A percentile compares a stretch with the other conserved stretches of the same genome.
Evolutionary conservation across 1,140 invertebrate genomes (phyloP).

Genomic region (Trissolcus basalis): DNA sequence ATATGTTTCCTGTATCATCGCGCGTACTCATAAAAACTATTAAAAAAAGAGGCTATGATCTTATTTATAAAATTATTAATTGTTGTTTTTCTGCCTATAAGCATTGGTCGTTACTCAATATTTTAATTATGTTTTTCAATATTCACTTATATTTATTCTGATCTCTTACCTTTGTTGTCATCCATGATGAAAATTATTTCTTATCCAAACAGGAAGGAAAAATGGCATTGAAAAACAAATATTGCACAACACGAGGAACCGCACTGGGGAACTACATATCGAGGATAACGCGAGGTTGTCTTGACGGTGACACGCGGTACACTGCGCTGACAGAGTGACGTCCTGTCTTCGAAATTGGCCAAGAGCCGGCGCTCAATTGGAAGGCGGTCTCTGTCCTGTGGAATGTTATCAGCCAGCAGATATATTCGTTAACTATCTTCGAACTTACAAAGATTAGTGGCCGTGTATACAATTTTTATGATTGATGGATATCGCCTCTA

Average conservation of each 20-base stretch:
- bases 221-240: no score
- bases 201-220: no score
- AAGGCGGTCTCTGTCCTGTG: conserved; percentile 10
- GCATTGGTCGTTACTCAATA: no score
- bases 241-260: conserved; percentile 14
- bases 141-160: no score
- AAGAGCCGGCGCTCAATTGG: conserved; percentile 27
- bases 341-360: conserved; percentile 31
- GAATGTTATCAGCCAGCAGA: conserved; percentile 33
- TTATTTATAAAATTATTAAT: no score
- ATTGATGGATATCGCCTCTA: conserved; percentile 11
- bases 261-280: conserved; percentile 25
- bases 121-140: no score
- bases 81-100: no score
- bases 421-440: conserved; percentile 38
- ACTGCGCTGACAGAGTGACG: conserved; percentile 10
- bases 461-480: conserved; percentile 11
- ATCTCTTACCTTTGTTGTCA: no score
- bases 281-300: background rate
- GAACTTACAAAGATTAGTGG: conserved; percentile 20
- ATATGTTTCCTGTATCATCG: no score
- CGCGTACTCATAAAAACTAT: no score
- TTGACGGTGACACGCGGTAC: conserved; percentile 19
- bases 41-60: no score
- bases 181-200: no score